Evolutionary conservation across 2,113 vertebrate species (phyloP).

Genomic region (zebrafish (Danio rerio)): DNA sequence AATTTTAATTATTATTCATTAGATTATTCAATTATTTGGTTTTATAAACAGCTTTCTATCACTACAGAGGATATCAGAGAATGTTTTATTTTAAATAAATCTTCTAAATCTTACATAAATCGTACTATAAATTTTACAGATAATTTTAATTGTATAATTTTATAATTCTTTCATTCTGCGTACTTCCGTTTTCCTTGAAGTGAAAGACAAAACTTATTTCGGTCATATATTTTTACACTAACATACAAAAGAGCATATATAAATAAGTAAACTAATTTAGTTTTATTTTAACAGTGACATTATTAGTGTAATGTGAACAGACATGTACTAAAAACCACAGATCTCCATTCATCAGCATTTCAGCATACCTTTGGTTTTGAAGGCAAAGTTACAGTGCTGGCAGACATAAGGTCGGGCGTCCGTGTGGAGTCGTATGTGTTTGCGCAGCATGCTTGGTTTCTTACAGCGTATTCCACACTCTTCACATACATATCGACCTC

Average conservation of each 20-base stretch:
- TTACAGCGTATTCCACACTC: conserved; percentile 89
- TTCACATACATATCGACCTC: conserved; percentile 88
- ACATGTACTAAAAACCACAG: not conserved
- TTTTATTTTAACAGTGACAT: not conserved
- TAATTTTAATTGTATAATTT: too few species aligned
- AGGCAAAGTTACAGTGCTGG: conserved; percentile 87
- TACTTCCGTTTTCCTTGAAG: too few species aligned
- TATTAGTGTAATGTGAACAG: not conserved
- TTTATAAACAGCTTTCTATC: too few species aligned
- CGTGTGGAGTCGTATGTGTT: conserved; percentile 86
- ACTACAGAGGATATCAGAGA: too few species aligned
- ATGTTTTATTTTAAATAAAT: too few species aligned
- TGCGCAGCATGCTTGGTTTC: conserved; percentile 88
- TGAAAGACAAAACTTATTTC: too few species aligned
- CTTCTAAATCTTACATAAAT: too few species aligned
- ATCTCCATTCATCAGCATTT: not conserved
- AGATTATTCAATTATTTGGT: too few species aligned
- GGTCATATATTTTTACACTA: not conserved
- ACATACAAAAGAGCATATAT: not conserved
- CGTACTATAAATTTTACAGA: too few species aligned
- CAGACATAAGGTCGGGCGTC: conserved; percentile 86
- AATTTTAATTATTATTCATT: too few species aligned
- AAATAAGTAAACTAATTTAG: not conserved
- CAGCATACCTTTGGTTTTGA: conserved; percentile 89
- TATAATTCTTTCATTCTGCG: too few species aligned